Evolutionary conservation across 2,797 vertebrate species (phyloP), one percentile per base, ranked within the genome.

Genomic region (Alauda arvensis): DNA sequence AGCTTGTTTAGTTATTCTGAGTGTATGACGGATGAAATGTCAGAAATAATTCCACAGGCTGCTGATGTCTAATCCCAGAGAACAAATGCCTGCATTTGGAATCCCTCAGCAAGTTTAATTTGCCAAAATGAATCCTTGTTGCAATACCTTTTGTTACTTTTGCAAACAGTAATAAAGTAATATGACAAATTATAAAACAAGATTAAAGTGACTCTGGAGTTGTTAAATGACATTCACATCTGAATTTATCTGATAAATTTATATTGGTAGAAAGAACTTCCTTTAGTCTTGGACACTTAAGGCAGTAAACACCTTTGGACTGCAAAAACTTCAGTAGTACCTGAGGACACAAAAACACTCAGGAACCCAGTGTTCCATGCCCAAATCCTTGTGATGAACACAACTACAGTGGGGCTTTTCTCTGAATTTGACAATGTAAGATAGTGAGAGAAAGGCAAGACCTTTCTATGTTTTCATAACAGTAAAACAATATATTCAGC

Each of bases 1-100:
- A 29, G n/a, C 62, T 81, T 93, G 88, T 88, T 93, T 62, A 77
- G 49, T 87, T 94, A 81, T 95, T 94, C 92, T 91, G 93, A 91
- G 82, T 77, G 75, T 66, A 90, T 87, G 75, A 93, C 72, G 90
- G 89, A 92, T 87, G 81, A 95, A 94, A 92, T 90, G 88, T 77
- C 87, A 83, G 83, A 91, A 91, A 76, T 72, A 82, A 94, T 88
- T 93, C 89, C 68, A 93, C 79, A 79, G 79, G 65, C 85, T 94
- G 60, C 42, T 89, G 61, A 78, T 92, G 52, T 48, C 39, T 91
- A 72, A 57, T 88, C 87, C 91, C 86, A 83, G 61, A 85, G 61
- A 87, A 87, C 60, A 91, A 85, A 61, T 71, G 60, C 46, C 49
- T 91, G 70, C 2, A 10, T 91, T 92, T 89, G 75, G 95, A 94